Base-by-base conservation (phyloP, 1,140 invertebrate genomes). In the Drosophila arizonae region DNA sequence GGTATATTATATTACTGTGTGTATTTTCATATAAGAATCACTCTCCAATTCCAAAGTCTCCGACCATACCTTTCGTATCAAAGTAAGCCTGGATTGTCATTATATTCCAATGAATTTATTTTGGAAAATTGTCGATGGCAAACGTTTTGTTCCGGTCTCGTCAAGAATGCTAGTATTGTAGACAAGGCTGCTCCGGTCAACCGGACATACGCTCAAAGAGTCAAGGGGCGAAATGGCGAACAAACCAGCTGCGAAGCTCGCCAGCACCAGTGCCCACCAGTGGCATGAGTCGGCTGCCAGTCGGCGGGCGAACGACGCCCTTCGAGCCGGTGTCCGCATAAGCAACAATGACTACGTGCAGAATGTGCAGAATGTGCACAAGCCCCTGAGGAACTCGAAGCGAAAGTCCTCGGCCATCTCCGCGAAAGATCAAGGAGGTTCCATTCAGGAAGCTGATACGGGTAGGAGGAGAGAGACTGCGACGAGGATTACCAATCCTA, bases 251-350 rank as follows among this genome's bases (percentile, higher is more conserved):
- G 1, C 10, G 5, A n/a, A 6, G 1, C 28, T n/a, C n/a, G 50
- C 6, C 6, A 17, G 30, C 36, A 1, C 8, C 4, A 48, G 6
- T 9, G n/a, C 21, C n/a, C 13, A 13, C 2, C 5, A 50, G 1
- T 69, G 67, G 67, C 67, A 69, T 2, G 4, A 21, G 17, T 33
- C 52, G 17, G 67, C 58, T 11, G 4, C n/a, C 50, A 30, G n/a
- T 15, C 41, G 50, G 4, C 58, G 67, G 1, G 30, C 15, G 6
- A 3, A 54, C 33, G 28, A 54, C 10, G 67, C 67, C 6, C 9
- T 17, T 2, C 41, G 41, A 2, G 67, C 67, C 21, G 67, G 67
- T 4, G 50, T 69, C 24, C 4, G 4, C 8, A 6, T 3, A 5
- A 1, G 17, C 6, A 5, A 8, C 9, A 28, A 46, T 3, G 9